Evolutionary conservation across 2,113 vertebrate genomes (phyloP), one percentile per base, ranked within the genome.

Genomic region (Menidia beryllina): DNA sequence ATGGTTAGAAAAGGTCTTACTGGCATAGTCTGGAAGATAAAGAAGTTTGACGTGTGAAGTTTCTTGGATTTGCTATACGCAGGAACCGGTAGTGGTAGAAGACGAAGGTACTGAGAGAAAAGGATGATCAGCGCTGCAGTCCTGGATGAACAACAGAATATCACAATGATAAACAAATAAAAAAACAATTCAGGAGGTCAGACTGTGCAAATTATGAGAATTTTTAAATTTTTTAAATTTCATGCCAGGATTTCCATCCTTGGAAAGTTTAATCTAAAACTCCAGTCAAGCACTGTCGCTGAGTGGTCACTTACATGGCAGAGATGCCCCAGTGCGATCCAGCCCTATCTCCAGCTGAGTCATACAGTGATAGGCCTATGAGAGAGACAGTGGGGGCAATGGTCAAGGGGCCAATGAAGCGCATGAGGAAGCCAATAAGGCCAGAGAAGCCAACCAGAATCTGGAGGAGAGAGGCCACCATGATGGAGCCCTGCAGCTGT

Each of bases 41-140:
- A 89, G 45, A 96, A 69, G 20, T 86, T 94, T 63, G 91, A 88
- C 55, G 81, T 53, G 77, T 93, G 92, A 27, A 92, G 91, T 78
- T 94, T 96, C 89, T 91, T 93, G 81, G 75, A 49, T 89, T 87
- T 91, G 85, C 83, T 90, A 58, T 94, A 98, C 36, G 88, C 55
- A 0, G 95, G 97, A 73, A 98, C 21, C 0, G 91, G 96, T 27
- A 98, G 61, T 0, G 94, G 62, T 4, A 96, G 48, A 21, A 89
- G 86, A 36, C 95, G 94, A 67, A 99, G 91, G 81, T 98, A 99
- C 86, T 99, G 97, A 54, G 97, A 99, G 91, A 99, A 99, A 49
- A 98, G 83, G 77, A 97, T 89, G 68, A 98, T 98, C 88, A 97
- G 86, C 71, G 72, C 87, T 26, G 92, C 82, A 14, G 97, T 96